A percentile compares a stretch with the other conserved stretches of the same genome.
These are phyloP conservation scores for Nymphalis io DNA, from an alignment of 1,140 invertebrate species.

Conservation along the genomic window DNA sequence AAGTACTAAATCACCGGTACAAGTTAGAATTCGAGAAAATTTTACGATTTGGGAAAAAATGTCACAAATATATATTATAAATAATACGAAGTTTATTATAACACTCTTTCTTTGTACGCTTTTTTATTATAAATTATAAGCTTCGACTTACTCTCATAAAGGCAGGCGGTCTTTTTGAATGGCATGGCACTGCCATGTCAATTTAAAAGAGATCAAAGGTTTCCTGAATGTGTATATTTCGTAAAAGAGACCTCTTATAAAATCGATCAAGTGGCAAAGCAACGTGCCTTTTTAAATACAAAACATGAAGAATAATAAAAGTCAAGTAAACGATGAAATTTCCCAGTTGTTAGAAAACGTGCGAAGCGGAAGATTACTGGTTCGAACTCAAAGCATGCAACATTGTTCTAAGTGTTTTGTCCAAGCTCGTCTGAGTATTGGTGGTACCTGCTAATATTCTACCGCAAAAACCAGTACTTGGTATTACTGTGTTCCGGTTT, in stretches of 20 bases:
- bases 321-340: background rate
- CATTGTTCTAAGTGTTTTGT: too few relatives aligned
- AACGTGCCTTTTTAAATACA: background rate
- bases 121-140: constrained; percentile 19
- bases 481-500: too few relatives aligned
- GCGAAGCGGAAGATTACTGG: too few relatives aligned
- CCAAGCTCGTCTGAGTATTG: too few relatives aligned
- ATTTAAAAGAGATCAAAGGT: constrained; percentile 35
- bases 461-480: too few relatives aligned
- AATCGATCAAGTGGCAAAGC: constrained; percentile 24
- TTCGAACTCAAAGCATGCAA: too few relatives aligned
- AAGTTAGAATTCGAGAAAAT: background rate
- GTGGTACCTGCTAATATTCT: too few relatives aligned
- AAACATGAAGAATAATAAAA: background rate
- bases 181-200: constrained; percentile 22
- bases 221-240: constrained; percentile 19
- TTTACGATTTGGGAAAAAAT: too few relatives aligned
- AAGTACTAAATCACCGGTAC: too few relatives aligned
- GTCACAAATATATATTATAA: too few relatives aligned
- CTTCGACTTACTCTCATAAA: constrained; percentile 19
- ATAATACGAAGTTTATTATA: background rate
- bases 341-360: too few relatives aligned
- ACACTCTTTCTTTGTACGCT: background rate
- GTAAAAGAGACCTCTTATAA: constrained; percentile 24
- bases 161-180: constrained; percentile 20